Evolutionary conservation across 1,140 invertebrate genomes (phyloP), one percentile per base, ranked within the genome.

Genomic region (Riptortus pedestris): DNA sequence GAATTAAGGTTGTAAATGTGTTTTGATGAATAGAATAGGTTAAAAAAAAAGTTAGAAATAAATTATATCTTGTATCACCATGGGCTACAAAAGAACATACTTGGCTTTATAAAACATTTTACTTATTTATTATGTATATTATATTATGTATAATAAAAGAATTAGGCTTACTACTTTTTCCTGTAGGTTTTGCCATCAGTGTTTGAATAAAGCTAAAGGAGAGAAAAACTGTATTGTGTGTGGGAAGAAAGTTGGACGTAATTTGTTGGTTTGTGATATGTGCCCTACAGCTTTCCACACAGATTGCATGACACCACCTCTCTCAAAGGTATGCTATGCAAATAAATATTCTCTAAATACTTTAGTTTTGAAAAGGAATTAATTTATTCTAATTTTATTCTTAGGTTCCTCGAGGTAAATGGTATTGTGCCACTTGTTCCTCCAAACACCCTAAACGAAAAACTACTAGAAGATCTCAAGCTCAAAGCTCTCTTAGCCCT

Each of bases 121-220:
- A n/a, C n/a, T n/a, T n/a, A n/a, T n/a, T n/a, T n/a, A n/a, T n/a
- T n/a, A n/a, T n/a, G n/a, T n/a, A n/a, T n/a, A n/a, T n/a, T n/a
- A n/a, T n/a, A n/a, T n/a, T n/a, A n/a, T n/a, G n/a, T n/a, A n/a
- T n/a, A n/a, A n/a, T n/a, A n/a, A n/a, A n/a, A n/a, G n/a, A n/a
- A n/a, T n/a, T n/a, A n/a, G n/a, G n/a, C n/a, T n/a, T n/a, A n/a
- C n/a, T n/a, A n/a, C n/a, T n/a, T 51, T n/a, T 18, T 9, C 18
- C 72, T 74, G 1, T 69, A 91, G 88, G 87, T 91, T 89, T 74
- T 97, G 94, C 77, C 93, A 87, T 80, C 93, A 96, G 74, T 98
- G 95, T 78, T 86, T 96, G 74, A 96, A 96, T 73, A 96, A 96
- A 79, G 93, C 92, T 45, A 90, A 88, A 48, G 88, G 88, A 48